A percentile compares a stretch with the other conserved stretches of the same genome.
phyloP scores from a whole-genome alignment of 2,888 invertebrate genomes.

The Pemphredon lugubris region DNA sequence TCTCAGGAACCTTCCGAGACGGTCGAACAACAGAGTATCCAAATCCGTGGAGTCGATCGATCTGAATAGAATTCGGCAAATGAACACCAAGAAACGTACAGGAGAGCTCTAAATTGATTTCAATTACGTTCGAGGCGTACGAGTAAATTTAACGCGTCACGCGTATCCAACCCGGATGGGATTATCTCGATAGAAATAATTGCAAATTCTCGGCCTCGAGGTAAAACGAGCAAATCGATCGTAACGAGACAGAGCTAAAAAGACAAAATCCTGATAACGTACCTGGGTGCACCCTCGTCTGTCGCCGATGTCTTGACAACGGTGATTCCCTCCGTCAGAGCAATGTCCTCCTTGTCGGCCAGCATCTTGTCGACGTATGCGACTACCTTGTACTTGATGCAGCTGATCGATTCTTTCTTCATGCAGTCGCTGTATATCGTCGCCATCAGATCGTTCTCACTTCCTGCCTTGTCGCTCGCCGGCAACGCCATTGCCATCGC shows the following conservation, averaged over 20 bases:
- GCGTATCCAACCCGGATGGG: too few species aligned
- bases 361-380: slow-evolving; percentile 93
- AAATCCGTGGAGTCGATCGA: slow-evolving; percentile 82
- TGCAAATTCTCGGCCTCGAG: too few species aligned
- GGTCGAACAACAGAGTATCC: slow-evolving; percentile 85
- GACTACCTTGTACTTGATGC: slow-evolving; percentile 93
- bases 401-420: slow-evolving; percentile 91
- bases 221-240: too few species aligned
- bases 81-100: too few species aligned
- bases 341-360: slow-evolving; percentile 90
- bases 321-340: slow-evolving; percentile 91
- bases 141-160: too few species aligned
- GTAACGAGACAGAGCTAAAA: slow-evolving; percentile 80
- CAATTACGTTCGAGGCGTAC: too few species aligned
- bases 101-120: background rate
- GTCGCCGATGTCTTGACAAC: slow-evolving; percentile 89
- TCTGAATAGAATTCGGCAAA: too few species aligned
- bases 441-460: slow-evolving; percentile 90
- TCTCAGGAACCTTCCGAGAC: slow-evolving; percentile 89
- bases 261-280: slow-evolving; percentile 79
- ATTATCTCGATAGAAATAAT: too few species aligned
- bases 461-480: slow-evolving; percentile 86
- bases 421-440: slow-evolving; percentile 90
- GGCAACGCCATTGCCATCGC: slow-evolving; percentile 85
- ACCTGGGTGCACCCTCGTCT: slow-evolving; percentile 90